These are phyloP conservation scores for Acanthacorydalis orientalis DNA, from an alignment of 2,888 invertebrate genomes.

Conservation along the genomic window DNA sequence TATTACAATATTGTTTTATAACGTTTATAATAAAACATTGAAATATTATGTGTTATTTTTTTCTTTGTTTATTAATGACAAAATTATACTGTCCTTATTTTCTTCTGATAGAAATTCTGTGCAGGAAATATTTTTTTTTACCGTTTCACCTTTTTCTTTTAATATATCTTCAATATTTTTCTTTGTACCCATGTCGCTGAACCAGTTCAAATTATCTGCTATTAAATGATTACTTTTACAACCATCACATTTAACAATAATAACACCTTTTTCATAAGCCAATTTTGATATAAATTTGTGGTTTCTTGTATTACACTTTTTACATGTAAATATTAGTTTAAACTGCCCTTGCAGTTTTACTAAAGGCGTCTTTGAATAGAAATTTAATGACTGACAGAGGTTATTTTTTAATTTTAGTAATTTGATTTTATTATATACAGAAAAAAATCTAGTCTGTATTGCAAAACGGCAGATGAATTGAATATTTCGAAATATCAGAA, in stretches of 20 bases:
- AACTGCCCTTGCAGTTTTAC: slow-evolving; percentile 37
- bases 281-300: slow-evolving; percentile 66
- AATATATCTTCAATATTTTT: slow-evolving; percentile 84
- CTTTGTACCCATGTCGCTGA: slow-evolving; percentile 56
- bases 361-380: slow-evolving; percentile 7
- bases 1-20: too few species aligned
- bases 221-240: slow-evolving; percentile 86
- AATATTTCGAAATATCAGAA: too few species aligned
- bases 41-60: too few species aligned
- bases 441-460: too few species aligned
- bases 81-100: too few species aligned
- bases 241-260: slow-evolving; percentile 77
- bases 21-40: too few species aligned
- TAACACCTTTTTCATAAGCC: slow-evolving; percentile 77
- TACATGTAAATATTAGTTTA: slow-evolving; percentile 72
- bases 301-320: slow-evolving; percentile 65
- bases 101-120: too few species aligned
- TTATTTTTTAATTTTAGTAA: too few species aligned
- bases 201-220: slow-evolving; percentile 94
- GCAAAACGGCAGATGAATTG: too few species aligned
- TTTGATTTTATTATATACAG: too few species aligned
- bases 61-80: too few species aligned
- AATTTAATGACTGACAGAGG: too few species aligned
- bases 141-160: slow-evolving; percentile 71
- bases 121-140: slow-evolving; percentile 30